These are phyloP conservation scores for Oscheius sp. DNA, from an alignment of 1,140 invertebrate species.

Conservation along the genomic window DNA sequence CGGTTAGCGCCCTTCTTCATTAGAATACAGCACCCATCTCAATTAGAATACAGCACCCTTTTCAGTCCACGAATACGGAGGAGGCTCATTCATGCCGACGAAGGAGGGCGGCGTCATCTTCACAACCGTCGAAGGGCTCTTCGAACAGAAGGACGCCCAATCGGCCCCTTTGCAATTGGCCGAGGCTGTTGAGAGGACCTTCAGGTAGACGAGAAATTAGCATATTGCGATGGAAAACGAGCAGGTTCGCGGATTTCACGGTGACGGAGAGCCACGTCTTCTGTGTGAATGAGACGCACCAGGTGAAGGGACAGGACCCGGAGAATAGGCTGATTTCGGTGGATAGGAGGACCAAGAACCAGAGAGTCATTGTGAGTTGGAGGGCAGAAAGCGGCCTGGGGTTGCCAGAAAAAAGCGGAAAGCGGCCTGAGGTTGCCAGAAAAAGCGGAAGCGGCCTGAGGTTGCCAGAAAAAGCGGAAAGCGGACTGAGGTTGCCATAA, in stretches of 20 bases:
- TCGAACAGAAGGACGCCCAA: constrained; percentile 16
- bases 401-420: too few relatives aligned
- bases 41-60: constrained; percentile 11
- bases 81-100: constrained; percentile 57
- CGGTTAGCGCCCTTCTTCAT: constrained; percentile 25
- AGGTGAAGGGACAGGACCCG: background rate
- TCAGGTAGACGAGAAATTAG: background rate
- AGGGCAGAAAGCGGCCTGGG: too few relatives aligned
- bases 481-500: too few relatives aligned
- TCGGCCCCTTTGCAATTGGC: constrained; percentile 15
- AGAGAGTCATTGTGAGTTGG: constrained; percentile 12
- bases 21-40: background rate
- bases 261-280: constrained; percentile 4
- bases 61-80: constrained; percentile 64
- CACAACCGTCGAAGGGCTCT: constrained; percentile 35
- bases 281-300: constrained; percentile 28
- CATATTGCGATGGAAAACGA: background rate
- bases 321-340: constrained; percentile 26
- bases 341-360: constrained; percentile 8
- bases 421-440: too few relatives aligned
- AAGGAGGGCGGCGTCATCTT: constrained; percentile 54
- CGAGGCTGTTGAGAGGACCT: constrained; percentile 9
- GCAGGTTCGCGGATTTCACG: constrained; percentile 29
- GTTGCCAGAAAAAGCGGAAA: too few relatives aligned
- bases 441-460: too few relatives aligned